Evolutionary conservation across 2,888 invertebrate species (phyloP), one percentile per base, ranked within the genome.

Genomic region (Junonia oenone): DNA sequence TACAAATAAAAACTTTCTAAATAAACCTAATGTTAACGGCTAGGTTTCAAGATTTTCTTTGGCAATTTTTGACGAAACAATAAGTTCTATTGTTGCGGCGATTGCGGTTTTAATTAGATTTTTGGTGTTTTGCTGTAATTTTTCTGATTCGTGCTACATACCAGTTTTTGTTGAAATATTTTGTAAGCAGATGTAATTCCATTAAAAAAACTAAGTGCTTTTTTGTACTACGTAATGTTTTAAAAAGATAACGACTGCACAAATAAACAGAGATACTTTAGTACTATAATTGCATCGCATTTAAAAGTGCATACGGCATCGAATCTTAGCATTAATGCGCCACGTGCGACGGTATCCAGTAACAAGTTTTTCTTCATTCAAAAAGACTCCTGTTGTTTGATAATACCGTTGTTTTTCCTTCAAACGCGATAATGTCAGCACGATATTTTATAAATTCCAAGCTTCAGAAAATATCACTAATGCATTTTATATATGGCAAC

Each of bases 401-500:
- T 0, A n/a, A 29, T 58, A 59, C 15, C 50, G 56, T 40, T 14
- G 45, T 46, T 29, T 57, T 54, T 26, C 15, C 1, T 6, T 0
- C 15, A 27, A 46, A 50, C 17, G 6, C 33, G 11, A 47, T 40
- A 15, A 40, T 43, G 52, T 46, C 31, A 49, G 45, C 54, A 48
- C 19, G 46, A 57, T 70, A 76, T 77, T 78, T 79, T 74, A 75
- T 72, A 81, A 77, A 83, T 71, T 71, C 71, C 71, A 73, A 72
- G 71, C 75, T 73, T 74, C 67, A 68, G 73, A 77, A 76, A 75
- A 75, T 78, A 77, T 75, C 73, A 76, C 76, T 82, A 81, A 83
- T 83, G 83, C 75, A 68, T 82, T 83, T 81, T 78, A 78, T 82
- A 77, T 72, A 76, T 76, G 71, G 67, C 68, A 67, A 67, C 73